Conservation (phyloP, 2,888 invertebrate species). For the Ormyrus nitidulus region DNA sequence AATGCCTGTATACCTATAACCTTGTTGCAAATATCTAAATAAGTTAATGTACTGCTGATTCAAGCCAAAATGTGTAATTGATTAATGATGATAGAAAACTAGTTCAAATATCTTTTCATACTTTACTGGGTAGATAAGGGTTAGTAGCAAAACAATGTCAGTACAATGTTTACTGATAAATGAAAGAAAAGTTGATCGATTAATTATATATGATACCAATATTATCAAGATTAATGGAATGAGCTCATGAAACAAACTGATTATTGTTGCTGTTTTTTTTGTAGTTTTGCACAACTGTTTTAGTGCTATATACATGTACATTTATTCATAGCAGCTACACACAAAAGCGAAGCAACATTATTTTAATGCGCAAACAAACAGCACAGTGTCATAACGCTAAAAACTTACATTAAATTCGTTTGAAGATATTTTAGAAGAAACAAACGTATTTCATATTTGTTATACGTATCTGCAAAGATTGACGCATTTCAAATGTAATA, state of each 20-base stretch:
- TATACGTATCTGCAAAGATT: conserved; percentile 54
- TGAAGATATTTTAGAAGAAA: conserved; percentile 54
- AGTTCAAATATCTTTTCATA: conserved; percentile 7
- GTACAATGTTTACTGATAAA: conserved; percentile 37
- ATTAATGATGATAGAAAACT: conserved; percentile 21
- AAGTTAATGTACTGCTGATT: conserved; percentile 2
- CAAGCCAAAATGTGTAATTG: conserved; percentile 30
- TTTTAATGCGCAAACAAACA: conserved; percentile 53
- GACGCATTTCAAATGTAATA: conserved; percentile 51
- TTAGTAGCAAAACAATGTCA: conserved; percentile 27
- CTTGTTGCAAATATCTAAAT: conserved; percentile 1
- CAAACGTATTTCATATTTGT: conserved; percentile 55
- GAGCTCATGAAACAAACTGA: conserved; percentile 34
- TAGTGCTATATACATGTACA: conserved; percentile 51
- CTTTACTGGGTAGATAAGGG: conserved; percentile 16
- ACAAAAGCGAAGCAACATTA: conserved; percentile 56
- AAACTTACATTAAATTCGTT: conserved; percentile 54
- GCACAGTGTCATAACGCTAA: conserved; percentile 48
- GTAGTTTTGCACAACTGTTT: conserved; percentile 44
- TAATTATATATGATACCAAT: conserved; percentile 29
- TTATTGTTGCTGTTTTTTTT: conserved; percentile 42
- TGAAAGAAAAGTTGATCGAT: conserved; percentile 30
- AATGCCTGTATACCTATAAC: conserved; percentile 47
- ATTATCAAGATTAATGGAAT: conserved; percentile 32
- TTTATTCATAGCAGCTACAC: conserved; percentile 53